phyloP scores from a whole-genome alignment of 2,888 invertebrate species.

The Leptarthrus brevirostris region DNA sequence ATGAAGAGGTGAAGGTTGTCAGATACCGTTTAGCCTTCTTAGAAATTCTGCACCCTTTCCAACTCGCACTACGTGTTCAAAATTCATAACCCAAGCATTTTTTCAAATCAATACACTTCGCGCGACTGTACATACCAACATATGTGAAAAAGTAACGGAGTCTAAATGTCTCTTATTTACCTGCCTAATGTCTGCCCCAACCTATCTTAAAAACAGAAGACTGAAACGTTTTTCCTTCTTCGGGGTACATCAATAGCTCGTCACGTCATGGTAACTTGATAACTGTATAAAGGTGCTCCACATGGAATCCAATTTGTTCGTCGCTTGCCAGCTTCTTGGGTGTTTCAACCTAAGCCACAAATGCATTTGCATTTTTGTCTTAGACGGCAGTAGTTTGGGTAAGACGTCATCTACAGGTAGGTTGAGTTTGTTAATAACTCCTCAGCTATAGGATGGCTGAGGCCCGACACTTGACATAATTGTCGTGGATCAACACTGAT shows the following conservation, averaged over 20 bases:
- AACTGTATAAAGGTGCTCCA: slow-evolving; percentile 11
- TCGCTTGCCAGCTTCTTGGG: not conserved
- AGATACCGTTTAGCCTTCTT: no score
- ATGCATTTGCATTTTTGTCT: not conserved
- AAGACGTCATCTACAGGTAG: not conserved
- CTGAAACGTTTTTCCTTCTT: not conserved
- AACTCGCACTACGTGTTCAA: no score
- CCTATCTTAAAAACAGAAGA: not conserved
- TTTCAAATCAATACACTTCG: slow-evolving; percentile 6
- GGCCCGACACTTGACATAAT: slow-evolving; percentile 21
- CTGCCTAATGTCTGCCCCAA: slow-evolving; percentile 6
- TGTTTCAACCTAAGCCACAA: not conserved
- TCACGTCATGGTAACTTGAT: slow-evolving; percentile 19
- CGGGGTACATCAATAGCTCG: not conserved
- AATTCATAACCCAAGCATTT: no score
- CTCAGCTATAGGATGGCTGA: no score
- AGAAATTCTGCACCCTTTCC: no score
- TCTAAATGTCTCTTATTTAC: slow-evolving; percentile 13
- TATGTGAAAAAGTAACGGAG: slow-evolving; percentile 20
- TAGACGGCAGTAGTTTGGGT: not conserved
- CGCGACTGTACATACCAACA: not conserved
- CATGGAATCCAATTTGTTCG: slow-evolving; percentile 23
- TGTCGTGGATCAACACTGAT: slow-evolving; percentile 8
- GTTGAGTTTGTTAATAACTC: not conserved
- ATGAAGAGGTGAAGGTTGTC: no score